Conservation (phyloP, 1,140 invertebrate genomes). For the Eumeta japonica region DNA sequence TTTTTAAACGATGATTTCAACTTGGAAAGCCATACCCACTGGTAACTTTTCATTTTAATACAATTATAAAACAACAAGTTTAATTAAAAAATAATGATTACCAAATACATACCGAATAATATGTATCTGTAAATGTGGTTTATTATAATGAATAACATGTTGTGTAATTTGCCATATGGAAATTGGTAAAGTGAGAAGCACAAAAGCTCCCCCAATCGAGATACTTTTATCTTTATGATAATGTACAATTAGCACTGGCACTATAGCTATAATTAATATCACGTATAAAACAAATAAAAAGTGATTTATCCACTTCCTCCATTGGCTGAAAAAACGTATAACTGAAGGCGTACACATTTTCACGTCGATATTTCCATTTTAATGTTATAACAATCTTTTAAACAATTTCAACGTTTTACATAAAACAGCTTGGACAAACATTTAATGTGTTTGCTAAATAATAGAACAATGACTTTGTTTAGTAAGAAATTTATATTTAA, state of each 20-base stretch:
- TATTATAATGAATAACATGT: conserved; percentile 91
- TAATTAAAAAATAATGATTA: background rate
- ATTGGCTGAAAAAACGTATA: conserved; percentile 62
- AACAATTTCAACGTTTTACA: too few species aligned
- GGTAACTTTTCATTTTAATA: too few species aligned
- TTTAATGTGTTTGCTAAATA: too few species aligned
- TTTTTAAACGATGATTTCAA: too few species aligned
- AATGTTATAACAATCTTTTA: too few species aligned
- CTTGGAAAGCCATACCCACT: too few species aligned
- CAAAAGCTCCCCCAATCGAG: conserved; percentile 87
- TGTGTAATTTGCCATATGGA: conserved; percentile 93
- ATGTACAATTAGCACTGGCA: conserved; percentile 78
- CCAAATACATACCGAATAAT: conserved; percentile 74
- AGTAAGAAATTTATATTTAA: too few species aligned
- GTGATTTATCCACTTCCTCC: conserved; percentile 87
- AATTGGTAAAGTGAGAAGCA: conserved; percentile 85
- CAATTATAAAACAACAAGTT: background rate
- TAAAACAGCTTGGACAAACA: too few species aligned
- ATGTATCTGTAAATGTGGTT: conserved; percentile 89
- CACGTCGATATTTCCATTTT: too few species aligned
- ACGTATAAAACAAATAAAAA: conserved; percentile 78
- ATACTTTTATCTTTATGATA: conserved; percentile 75
- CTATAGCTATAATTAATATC: conserved; percentile 76
- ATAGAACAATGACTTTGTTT: too few species aligned
- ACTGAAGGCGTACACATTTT: conserved; percentile 39